Evolutionary conservation across 2,888 invertebrate genomes (phyloP).

Genomic region (Cantharis rustica): DNA sequence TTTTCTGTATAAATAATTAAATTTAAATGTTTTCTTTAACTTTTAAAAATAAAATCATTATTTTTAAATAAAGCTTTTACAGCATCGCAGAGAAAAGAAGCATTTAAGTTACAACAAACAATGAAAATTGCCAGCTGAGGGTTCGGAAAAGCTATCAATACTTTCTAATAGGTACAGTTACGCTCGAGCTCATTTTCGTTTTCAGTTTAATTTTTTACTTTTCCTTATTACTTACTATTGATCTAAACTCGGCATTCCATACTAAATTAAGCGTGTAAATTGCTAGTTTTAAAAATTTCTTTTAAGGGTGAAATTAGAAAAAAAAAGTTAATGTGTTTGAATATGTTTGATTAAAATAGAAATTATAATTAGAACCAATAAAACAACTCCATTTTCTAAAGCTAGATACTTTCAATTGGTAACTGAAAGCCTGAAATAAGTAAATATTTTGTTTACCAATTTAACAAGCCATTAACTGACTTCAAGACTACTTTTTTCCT

Average conservation of each 20-base stretch:
- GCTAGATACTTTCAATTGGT: neutral
- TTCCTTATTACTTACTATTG: constrained; percentile 7
- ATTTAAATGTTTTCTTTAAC: neutral
- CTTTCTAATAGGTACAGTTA: constrained; percentile 20
- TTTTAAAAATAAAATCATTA: neutral
- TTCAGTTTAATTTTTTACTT: constrained; percentile 14
- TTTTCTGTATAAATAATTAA: neutral
- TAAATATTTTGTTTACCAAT: neutral
- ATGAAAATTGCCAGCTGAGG: constrained; percentile 17
- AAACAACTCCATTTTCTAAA: neutral
- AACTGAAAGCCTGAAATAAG: neutral
- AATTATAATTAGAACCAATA: neutral
- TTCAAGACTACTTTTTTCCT: too few relatives aligned
- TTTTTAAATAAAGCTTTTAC: constrained; percentile 13
- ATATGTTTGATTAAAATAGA: neutral
- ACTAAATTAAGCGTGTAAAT: neutral
- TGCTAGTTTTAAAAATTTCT: neutral
- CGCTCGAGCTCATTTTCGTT: constrained; percentile 19
- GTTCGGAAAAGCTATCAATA: constrained; percentile 19
- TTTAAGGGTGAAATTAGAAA: neutral
- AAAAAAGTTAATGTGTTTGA: neutral
- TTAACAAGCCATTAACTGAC: neutral
- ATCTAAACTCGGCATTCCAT: constrained; percentile 1
- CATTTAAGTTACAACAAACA: constrained; percentile 13
- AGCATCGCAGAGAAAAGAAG: constrained; percentile 12